Base-by-base conservation (phyloP, 2,888 invertebrate genomes). In the Lepetodrilus schrolli region DNA sequence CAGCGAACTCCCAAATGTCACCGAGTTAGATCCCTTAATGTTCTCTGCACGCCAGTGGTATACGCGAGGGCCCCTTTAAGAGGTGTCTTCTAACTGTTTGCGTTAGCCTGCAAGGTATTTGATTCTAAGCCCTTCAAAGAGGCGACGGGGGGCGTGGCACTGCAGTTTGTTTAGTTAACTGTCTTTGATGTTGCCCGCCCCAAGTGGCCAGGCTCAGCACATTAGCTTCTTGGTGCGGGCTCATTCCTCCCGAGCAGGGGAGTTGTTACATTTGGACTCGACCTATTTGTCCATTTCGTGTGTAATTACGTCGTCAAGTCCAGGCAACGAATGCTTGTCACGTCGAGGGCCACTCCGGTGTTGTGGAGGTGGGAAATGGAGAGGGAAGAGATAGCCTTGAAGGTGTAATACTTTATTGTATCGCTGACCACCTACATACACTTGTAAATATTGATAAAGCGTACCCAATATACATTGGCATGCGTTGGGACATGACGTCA, bases 161-260 rank as follows among this genome's bases (percentile, higher is more conserved):
- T 43, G 71, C 71, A 74, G 66, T 70, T 71, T 76, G 73, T 76
- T 76, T 74, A 74, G 76, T 73, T 76, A 76, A 74, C 74, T 38
- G 38, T 70, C 58, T 78, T 79, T 79, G 78, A 79, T 72, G 78
- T 79, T 74, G 38, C 77, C 78, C 78, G 78, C 78, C 78, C 74
- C 70, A 72, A 66, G 74, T 69, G 66, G 37, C 48, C 58, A 47
- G 66, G 74, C 70, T 49, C 58, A 77, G 74, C 72, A 74, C 74
- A 70, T 77, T 73, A 72, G 70, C 72, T n/a, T 49, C 69, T 65
- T 51, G 66, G 49, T 30, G 30, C 51, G 30, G 66, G 43, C 51
- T 47, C 43, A 66, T 48, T 36, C 26, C 8, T 65, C 47, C 47
- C 23, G 13, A 13, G 23, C 20, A 47, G 43, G 68, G 68, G 47